phyloP scores from a whole-genome alignment of 2,113 vertebrate species.

The Cathartes aura region DNA sequence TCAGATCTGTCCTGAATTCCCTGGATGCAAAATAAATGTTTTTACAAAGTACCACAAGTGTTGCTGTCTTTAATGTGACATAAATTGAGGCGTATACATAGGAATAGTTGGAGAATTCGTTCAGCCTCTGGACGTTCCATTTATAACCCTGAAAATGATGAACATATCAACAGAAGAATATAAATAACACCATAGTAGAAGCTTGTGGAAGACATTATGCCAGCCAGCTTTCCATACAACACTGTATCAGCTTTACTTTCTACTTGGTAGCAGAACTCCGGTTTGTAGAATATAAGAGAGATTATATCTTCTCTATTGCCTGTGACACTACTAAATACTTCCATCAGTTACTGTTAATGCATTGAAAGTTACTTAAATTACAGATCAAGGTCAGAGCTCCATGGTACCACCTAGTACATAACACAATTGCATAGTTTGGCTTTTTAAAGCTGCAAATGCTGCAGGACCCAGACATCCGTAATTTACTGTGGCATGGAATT shows the following conservation, averaged over 20 bases:
- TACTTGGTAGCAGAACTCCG: not conserved
- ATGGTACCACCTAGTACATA: not conserved
- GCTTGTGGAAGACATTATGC: not conserved
- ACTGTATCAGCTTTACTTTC: not conserved
- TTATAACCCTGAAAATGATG: not conserved
- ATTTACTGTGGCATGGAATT: constrained; percentile 21
- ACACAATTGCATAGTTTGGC: rapidly evolving
- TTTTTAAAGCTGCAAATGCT: not conserved
- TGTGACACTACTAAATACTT: not conserved
- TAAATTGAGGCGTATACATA: not conserved
- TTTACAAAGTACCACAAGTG: not conserved
- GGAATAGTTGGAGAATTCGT: not conserved
- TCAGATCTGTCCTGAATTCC: not conserved
- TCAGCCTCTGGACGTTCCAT: not conserved
- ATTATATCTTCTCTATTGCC: not conserved
- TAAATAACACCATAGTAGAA: not conserved
- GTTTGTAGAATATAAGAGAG: not conserved
- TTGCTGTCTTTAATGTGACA: not conserved
- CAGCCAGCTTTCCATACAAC: not conserved
- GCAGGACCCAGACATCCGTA: not conserved
- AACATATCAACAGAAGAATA: not conserved
- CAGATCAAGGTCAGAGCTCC: not conserved
- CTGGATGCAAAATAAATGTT: not conserved
- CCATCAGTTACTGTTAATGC: not conserved
- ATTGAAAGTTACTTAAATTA: not conserved